These are phyloP conservation scores for Cydia fagiglandana DNA, from an alignment of 1,140 invertebrate genomes.

Conservation along the genomic window DNA sequence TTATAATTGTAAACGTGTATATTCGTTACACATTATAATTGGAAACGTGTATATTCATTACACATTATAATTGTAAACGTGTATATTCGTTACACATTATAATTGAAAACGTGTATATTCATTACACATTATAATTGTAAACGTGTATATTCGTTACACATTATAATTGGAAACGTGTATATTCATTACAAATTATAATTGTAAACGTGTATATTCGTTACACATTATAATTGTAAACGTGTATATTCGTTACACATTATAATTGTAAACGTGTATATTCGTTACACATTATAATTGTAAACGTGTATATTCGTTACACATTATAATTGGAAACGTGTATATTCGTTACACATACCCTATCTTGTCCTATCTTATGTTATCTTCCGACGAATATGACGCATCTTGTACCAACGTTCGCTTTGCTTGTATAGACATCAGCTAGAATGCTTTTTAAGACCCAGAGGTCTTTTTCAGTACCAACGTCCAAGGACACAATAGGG, in stretches of 20 bases:
- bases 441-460: constrained; percentile 94
- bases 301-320: no score
- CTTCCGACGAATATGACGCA: constrained; percentile 14
- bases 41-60: neutral
- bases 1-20: neutral
- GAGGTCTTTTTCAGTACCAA: constrained; percentile 94
- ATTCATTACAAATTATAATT: constrained; percentile 13
- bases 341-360: constrained; percentile 22
- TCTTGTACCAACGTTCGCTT: constrained; percentile 37
- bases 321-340: neutral
- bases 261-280: no score
- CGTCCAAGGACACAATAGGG: constrained; percentile 84
- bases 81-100: no score
- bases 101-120: no score
- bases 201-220: neutral
- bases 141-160: no score
- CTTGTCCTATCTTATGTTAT: neutral
- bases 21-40: constrained; percentile 27
- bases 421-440: constrained; percentile 74
- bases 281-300: no score
- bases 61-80: neutral
- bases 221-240: neutral
- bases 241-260: no score
- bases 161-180: neutral
- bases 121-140: no score